Percentiles rank a stretch among this genome's conserved stretches.
These are phyloP conservation scores for Xiphophorus maculatus DNA, from an alignment of 2,113 vertebrate genomes.

Conservation along the genomic window DNA sequence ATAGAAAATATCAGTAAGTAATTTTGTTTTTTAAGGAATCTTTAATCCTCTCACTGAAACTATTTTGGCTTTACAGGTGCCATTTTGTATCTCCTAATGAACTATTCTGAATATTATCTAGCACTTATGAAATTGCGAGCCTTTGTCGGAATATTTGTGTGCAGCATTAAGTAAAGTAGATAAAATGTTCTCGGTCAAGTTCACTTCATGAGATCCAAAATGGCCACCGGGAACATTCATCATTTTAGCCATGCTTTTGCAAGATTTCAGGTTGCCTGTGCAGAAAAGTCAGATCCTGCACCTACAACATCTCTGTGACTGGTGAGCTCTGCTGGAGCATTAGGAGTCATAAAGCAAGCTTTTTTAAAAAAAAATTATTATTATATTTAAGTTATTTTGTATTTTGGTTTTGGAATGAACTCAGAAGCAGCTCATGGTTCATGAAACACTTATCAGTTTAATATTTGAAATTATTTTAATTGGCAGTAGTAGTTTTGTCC, in stretches of 20 bases:
- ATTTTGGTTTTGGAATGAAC: conserved; percentile 58
- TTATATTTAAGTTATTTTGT: conserved; percentile 15
- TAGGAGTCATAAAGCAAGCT: conserved; percentile 43
- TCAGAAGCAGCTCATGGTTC: conserved; percentile 17
- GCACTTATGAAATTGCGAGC: not conserved
- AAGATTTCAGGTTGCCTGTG: conserved; percentile 46
- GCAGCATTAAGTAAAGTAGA: not conserved
- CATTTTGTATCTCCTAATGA: conserved; percentile 61
- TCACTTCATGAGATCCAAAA: conserved; percentile 62
- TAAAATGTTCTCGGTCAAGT: not conserved
- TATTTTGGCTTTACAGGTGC: conserved; percentile 38
- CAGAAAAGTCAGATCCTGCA: conserved; percentile 17
- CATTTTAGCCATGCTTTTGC: conserved; percentile 49
- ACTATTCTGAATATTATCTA: conserved; percentile 3
- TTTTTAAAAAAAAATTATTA: not conserved
- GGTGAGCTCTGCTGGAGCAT: conserved; percentile 15
- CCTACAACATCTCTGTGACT: not conserved
- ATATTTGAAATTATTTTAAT: conserved; percentile 10
- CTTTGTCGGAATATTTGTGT: conserved; percentile 10
- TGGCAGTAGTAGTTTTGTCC: not conserved
- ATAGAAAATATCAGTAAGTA: conserved; percentile 92
- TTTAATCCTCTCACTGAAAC: conserved; percentile 35
- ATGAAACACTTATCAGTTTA: conserved; percentile 65
- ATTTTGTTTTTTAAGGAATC: conserved; percentile 46
- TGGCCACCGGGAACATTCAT: conserved; percentile 45